These are phyloP conservation scores for Phania funesta DNA, from an alignment of 2,888 invertebrate genomes.

Conservation along the genomic window DNA sequence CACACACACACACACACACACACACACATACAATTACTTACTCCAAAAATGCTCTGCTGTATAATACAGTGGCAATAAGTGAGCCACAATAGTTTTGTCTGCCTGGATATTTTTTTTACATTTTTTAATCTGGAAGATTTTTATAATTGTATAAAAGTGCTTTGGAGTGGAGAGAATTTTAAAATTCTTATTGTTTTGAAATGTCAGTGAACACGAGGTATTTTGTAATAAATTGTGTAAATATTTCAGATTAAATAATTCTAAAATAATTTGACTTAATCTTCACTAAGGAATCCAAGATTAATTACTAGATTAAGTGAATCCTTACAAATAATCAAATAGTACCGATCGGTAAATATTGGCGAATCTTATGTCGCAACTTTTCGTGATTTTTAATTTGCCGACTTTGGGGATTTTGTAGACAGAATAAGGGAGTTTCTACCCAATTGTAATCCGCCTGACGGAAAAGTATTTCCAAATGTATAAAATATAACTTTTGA, in stretches of 20 bases:
- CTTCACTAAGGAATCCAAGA: too few species aligned
- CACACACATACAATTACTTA: not conserved
- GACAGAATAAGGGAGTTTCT: too few species aligned
- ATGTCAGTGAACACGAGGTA: not conserved
- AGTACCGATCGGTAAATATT: too few species aligned
- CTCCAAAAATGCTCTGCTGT: conserved; percentile 13
- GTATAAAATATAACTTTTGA: too few species aligned
- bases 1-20: conserved; percentile 5
- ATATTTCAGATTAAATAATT: not conserved
- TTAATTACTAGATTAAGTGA: too few species aligned
- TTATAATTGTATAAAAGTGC: not conserved
- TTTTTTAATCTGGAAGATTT: conserved; percentile 18
- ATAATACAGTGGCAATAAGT: conserved; percentile 28
- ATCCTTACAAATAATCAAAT: too few species aligned
- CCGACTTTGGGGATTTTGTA: too few species aligned
- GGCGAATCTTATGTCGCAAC: too few species aligned
- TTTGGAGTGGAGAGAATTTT: not conserved
- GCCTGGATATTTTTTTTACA: not conserved
- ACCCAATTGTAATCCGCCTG: too few species aligned
- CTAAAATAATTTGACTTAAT: not conserved
- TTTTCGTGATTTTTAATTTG: too few species aligned
- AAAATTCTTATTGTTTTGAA: not conserved
- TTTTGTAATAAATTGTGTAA: not conserved
- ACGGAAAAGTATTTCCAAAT: too few species aligned
- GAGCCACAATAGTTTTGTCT: conserved; percentile 3